Evolutionary conservation across 1,140 invertebrate species (phyloP), one percentile per base, ranked within the genome.

Genomic region (Linepithema humile): DNA sequence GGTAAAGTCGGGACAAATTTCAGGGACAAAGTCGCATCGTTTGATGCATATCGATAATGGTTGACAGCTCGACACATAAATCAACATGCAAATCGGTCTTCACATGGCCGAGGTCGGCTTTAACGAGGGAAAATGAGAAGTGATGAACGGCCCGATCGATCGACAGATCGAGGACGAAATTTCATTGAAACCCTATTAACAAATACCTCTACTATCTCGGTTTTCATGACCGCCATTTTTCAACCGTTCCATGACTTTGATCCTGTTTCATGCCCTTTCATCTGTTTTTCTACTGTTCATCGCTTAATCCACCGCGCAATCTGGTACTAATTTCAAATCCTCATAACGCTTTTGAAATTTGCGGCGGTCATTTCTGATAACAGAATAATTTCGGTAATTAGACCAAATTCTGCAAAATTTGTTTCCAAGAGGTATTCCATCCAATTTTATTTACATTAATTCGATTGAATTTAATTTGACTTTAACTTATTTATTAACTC

Each of bases 111-210:
- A 50, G 43, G 20, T 1, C 73, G 74, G 85, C 85, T 78, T 91
- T 87, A 91, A 89, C 83, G 89, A 85, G 64, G n/a, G 70, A 90
- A 91, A 92, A 91, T 91, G 86, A 88, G 85, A 87, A 83, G 83
- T 89, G 86, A 90, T 86, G 86, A 89, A 91, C 85, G 85, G 62
- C 60, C 20, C 35, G 62, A 82, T 67, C 60, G 73, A 70, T 45
- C 40, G 65, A 85, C 65, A 85, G 85, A 90, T 88, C 73, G 55
- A 50, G 87, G 82, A 85, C 84, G 83, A 88, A 86, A 85, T 77
- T 48, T 83, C 65, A 88, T 91, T 69, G 86, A 88, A 92, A 88
- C 69, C 88, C 83, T 80, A 89, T 91, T 92, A 90, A 90, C 78
- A 87, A 70, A 64, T 70, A 40, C 38, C 48, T 53, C 50, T 26